A percentile compares a stretch with the other conserved stretches of the same genome.
These are phyloP conservation scores for Rhizoglyphus robini DNA, from an alignment of 1,140 invertebrate species.

Conservation along the genomic window DNA sequence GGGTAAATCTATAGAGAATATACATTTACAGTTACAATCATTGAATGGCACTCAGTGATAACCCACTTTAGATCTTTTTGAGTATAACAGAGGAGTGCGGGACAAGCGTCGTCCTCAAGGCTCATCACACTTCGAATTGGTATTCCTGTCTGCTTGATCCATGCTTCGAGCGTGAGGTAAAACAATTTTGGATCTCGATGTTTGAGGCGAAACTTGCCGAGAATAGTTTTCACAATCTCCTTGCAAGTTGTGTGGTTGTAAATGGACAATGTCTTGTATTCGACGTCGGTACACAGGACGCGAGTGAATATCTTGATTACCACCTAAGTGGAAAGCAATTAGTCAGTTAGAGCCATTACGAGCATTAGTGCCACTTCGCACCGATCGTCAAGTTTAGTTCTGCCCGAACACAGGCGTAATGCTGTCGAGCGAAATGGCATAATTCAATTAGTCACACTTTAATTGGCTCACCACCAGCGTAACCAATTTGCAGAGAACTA, in stretches of 20 bases:
- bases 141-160: constrained; percentile 53
- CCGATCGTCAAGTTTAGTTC: neutral
- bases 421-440: too few species aligned
- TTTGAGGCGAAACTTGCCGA: constrained; percentile 77
- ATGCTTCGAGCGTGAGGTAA: constrained; percentile 82
- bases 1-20: constrained; percentile 53
- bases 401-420: neutral
- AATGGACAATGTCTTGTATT: constrained; percentile 79
- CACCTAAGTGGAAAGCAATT: constrained; percentile 42
- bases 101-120: constrained; percentile 70
- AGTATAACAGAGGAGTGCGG: constrained; percentile 75
- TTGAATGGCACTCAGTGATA: too few species aligned
- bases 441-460: too few species aligned
- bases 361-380: neutral
- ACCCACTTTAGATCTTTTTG: constrained; percentile 68
- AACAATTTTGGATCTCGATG: constrained; percentile 81
- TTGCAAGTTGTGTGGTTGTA: constrained; percentile 67
- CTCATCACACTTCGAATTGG: constrained; percentile 54
- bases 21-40: neutral
- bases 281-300: constrained; percentile 72
- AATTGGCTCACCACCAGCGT: too few species aligned
- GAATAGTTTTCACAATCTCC: constrained; percentile 64
- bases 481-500: too few species aligned
- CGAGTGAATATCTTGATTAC: constrained; percentile 79
- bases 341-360: neutral